These are phyloP conservation scores for Anoplophora glabripennis DNA, from an alignment of 1,140 invertebrate genomes.

Conservation along the genomic window DNA sequence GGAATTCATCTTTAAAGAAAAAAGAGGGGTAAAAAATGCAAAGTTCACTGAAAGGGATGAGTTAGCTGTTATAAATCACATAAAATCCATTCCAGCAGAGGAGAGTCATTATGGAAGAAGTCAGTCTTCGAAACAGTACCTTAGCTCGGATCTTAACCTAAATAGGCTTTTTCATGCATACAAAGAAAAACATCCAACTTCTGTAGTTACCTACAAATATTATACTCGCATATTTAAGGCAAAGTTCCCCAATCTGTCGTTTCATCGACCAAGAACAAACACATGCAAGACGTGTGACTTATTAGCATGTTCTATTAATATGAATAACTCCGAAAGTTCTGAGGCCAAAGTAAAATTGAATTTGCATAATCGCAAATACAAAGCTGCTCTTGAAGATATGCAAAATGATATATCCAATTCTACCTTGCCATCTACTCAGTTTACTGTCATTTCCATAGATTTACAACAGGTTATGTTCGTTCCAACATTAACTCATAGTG, in stretches of 20 bases:
- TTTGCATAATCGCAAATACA: slow-evolving; percentile 8
- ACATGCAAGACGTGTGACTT: slow-evolving; percentile 5
- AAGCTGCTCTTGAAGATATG: slow-evolving; percentile 7
- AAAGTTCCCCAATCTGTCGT: background rate
- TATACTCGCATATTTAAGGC: background rate
- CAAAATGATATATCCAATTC: background rate
- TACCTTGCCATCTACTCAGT: background rate
- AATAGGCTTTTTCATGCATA: background rate
- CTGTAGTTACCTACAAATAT: background rate
- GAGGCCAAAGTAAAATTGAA: slow-evolving; percentile 7
- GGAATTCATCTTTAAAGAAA: slow-evolving; percentile 1
- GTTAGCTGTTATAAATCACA: too few species aligned
- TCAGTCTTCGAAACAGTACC: too few species aligned
- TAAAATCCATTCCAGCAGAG: too few species aligned
- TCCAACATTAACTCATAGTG: slow-evolving; percentile 5
- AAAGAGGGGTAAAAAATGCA: background rate
- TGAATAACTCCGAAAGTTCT: background rate
- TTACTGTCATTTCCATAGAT: slow-evolving; percentile 3
- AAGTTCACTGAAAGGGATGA: background rate
- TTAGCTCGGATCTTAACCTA: background rate
- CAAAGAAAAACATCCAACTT: background rate
- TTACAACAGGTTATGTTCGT: slow-evolving; percentile 10
- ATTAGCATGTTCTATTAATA: background rate
- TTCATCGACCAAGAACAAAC: slow-evolving; percentile 5
- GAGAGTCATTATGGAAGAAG: too few species aligned